Evolutionary conservation across 2,888 invertebrate species (phyloP), one percentile per base, ranked within the genome.

Genomic region (Leucophenga maculata): DNA sequence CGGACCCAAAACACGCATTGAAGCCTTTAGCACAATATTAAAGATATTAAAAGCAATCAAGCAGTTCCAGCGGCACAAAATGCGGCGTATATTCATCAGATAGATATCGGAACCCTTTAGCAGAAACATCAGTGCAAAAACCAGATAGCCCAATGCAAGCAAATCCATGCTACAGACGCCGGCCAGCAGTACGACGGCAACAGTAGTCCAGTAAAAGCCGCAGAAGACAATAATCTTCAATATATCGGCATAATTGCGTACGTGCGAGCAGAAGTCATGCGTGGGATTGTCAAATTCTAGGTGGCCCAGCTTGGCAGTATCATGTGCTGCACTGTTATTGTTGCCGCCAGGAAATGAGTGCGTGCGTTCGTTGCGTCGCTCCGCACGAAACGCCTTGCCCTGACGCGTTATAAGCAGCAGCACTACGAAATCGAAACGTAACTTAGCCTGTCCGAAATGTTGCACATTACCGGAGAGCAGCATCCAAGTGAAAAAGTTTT

Each of bases 51-150:
- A 99, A 1, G 93, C 93, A 20, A 99, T 89, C 8, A 99, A 88
- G 85, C 93, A 91, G 72, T 96, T 95, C 99, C 99, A 99, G 89
- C 93, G 86, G 86, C 92, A 92, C 13, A 97, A 89, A 74, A 98
- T 96, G 64, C 92, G 92, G 26, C 92, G 90, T 72, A 97, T 93
- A 0, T 97, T 97, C 82, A 95, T 92, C 52, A 98, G 90, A 86
- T 98, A 98, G 84, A 98, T 94, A 86, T 99, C 98, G 62, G 97
- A 97, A 48, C 99, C 99, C 89, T 97, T 96, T 97, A 99, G 98
- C 57, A 99, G 91, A 89, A 99, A 98, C 78, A 96, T 92, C 88
- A 99, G 98, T 0, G 98, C 96, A 9, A 97, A 96, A 67, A 98
- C 92, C 16, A 99, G 91, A 87, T 99, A 99, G 16, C 99, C 98